Conservation (phyloP, 2,888 invertebrate genomes). For the Schizotus pectinicornis region DNA sequence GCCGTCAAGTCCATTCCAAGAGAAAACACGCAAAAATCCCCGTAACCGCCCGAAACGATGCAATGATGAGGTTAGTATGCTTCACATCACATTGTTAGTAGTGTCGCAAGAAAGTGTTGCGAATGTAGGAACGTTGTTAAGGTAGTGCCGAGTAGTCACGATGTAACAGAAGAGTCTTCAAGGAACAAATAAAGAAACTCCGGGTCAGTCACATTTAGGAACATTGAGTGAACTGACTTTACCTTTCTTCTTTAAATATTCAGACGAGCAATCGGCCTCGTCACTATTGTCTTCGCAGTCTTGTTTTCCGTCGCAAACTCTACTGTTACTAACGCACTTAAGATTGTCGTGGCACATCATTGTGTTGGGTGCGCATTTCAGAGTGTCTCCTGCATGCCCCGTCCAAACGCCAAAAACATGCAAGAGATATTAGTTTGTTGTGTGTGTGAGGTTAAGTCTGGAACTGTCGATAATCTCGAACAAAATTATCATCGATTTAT, state of each 20-base stretch:
- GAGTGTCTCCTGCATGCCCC: slow-evolving; percentile 41
- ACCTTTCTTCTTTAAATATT: background rate
- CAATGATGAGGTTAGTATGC: slow-evolving; percentile 1
- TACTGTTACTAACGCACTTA: slow-evolving; percentile 59
- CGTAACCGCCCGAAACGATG: background rate
- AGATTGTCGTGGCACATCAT: slow-evolving; percentile 63
- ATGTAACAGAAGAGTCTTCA: background rate
- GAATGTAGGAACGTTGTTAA: background rate
- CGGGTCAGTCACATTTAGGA: background rate
- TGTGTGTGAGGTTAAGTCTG: slow-evolving; percentile 18
- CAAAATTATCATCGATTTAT: background rate
- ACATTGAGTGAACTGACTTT: too few relatives aligned
- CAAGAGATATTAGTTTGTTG: slow-evolving; percentile 24
- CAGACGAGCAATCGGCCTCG: slow-evolving; percentile 47
- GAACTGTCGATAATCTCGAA: slow-evolving; percentile 5
- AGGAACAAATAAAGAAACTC: background rate
- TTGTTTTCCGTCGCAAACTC: slow-evolving; percentile 62
- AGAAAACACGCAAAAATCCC: slow-evolving; percentile 2
- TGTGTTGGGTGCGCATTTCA: slow-evolving; percentile 59
- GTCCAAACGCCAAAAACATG: slow-evolving; percentile 34
- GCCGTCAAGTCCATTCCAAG: slow-evolving; percentile 2
- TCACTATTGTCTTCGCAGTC: slow-evolving; percentile 66
- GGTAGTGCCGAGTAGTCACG: background rate
- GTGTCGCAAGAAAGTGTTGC: background rate
- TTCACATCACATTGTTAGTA: slow-evolving; percentile 1